These are phyloP conservation scores for Aleadryas rufinucha DNA, from an alignment of 2,113 vertebrate genomes.

Conservation along the genomic window DNA sequence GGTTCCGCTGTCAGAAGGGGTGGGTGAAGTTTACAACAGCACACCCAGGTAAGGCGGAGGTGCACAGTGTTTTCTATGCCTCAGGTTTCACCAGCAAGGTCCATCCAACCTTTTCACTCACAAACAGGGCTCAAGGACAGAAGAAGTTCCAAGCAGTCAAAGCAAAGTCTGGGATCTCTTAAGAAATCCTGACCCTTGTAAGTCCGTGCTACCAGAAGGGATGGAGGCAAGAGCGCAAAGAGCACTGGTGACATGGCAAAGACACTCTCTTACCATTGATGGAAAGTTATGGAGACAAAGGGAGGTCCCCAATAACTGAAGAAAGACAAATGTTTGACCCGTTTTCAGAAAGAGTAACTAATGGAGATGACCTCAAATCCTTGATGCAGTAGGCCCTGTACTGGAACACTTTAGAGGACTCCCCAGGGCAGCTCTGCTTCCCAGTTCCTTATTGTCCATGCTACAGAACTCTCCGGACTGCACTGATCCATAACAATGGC, in stretches of 20 bases:
- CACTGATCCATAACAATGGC: neutral
- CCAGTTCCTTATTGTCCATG: neutral
- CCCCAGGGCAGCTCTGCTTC: neutral
- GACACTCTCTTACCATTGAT: neutral
- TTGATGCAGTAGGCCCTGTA: neutral
- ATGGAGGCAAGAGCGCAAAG: neutral
- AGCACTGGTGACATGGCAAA: neutral
- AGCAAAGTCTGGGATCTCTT: neutral
- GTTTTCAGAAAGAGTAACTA: neutral
- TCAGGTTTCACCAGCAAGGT: neutral
- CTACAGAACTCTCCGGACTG: neutral
- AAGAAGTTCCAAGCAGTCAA: neutral
- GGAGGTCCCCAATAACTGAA: neutral
- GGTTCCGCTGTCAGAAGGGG: fast-evolving
- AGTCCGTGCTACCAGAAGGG: neutral
- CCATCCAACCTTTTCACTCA: neutral
- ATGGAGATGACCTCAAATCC: neutral
- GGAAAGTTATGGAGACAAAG: neutral
- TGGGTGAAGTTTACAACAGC: neutral
- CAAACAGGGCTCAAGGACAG: neutral
- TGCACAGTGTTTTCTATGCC: neutral
- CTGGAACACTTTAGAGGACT: neutral
- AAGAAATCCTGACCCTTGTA: neutral
- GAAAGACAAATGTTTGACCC: neutral
- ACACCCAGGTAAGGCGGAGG: neutral